These are phyloP conservation scores for Brachyhypopomus gauderio DNA, from an alignment of 2,113 vertebrate species.

Conservation along the genomic window DNA sequence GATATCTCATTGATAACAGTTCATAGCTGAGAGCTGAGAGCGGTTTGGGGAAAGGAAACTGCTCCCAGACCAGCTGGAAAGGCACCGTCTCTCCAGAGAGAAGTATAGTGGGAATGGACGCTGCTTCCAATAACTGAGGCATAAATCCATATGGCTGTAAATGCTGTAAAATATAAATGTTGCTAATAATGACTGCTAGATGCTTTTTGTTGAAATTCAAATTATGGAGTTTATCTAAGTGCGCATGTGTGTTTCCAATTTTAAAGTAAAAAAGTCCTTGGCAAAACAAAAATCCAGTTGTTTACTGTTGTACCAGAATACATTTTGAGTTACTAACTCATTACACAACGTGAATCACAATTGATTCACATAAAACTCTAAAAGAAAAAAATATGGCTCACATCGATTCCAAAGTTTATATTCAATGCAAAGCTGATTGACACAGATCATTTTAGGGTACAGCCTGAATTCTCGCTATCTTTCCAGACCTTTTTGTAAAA, in stretches of 20 bases:
- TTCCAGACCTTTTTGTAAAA: neutral
- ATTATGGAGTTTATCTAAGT: too few species aligned
- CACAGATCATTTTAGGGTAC: neutral
- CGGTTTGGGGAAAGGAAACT: neutral
- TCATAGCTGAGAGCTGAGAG: neutral
- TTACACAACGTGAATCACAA: neutral
- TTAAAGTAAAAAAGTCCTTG: neutral
- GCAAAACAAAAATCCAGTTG: neutral
- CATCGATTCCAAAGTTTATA: neutral
- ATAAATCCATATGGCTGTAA: too few species aligned
- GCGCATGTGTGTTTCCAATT: neutral
- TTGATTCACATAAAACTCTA: neutral
- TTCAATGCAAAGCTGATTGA: neutral
- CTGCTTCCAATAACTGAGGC: too few species aligned
- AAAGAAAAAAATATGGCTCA: neutral
- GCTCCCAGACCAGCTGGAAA: neutral
- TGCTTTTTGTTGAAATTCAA: too few species aligned
- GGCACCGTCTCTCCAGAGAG: neutral
- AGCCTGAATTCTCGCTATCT: too few species aligned
- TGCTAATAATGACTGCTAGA: too few species aligned
- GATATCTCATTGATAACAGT: neutral
- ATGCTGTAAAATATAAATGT: too few species aligned
- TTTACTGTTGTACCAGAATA: neutral
- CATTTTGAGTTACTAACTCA: neutral
- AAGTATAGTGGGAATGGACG: neutral